These are phyloP conservation scores for Chaetodon trifascialis DNA, from an alignment of 2,113 vertebrate genomes.

Conservation along the genomic window DNA sequence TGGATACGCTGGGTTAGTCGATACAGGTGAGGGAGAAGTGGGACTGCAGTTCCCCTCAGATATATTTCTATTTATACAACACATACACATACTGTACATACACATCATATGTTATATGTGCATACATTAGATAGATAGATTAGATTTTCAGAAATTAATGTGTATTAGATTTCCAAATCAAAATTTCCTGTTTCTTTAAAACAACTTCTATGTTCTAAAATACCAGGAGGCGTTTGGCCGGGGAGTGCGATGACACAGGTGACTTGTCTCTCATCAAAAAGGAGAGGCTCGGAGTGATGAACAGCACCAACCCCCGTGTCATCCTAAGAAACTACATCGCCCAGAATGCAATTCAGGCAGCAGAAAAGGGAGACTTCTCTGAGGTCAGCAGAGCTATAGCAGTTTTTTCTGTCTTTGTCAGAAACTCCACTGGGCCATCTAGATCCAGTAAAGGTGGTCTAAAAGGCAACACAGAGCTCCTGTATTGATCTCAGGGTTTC, in stretches of 20 bases:
- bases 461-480: background rate
- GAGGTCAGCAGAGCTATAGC: constrained; percentile 81
- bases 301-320: constrained; percentile 86
- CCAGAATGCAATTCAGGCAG: constrained; percentile 91
- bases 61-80: too few relatives aligned
- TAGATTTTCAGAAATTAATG: background rate
- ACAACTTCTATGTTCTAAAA: background rate
- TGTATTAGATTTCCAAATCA: background rate
- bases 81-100: too few relatives aligned
- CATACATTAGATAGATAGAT: background rate
- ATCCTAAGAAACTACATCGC: constrained; percentile 93
- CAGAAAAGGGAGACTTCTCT: constrained; percentile 89
- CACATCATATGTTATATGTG: background rate
- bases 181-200: background rate
- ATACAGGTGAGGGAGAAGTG: constrained; percentile 83
- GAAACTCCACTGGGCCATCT: background rate
- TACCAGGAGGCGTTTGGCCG: constrained; percentile 84
- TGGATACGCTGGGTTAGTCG: constrained; percentile 87
- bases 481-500: too few relatives aligned
- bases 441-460: background rate
- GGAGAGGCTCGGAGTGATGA: constrained; percentile 84
- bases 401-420: background rate
- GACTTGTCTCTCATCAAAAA: constrained; percentile 70
- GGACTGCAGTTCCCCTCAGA: too few relatives aligned
- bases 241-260: constrained; percentile 73